Conservation (phyloP, 2,888 invertebrate genomes). For the Callosobruchus maculatus region DNA sequence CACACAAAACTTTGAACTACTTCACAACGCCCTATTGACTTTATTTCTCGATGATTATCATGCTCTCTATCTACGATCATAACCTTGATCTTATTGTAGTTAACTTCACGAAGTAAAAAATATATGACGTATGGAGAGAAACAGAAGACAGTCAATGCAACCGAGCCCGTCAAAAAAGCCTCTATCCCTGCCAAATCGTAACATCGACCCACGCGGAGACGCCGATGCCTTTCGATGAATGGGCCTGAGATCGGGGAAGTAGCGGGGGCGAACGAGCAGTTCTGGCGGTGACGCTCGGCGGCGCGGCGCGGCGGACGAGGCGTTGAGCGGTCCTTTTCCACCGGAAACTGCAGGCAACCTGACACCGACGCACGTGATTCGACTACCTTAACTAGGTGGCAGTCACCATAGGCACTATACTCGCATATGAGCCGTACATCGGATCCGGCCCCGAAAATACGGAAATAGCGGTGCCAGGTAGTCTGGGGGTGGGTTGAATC, state of each 20-base stretch:
- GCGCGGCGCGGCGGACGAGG: neutral
- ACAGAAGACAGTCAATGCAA: no score
- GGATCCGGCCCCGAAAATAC: neutral
- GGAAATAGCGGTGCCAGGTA: neutral
- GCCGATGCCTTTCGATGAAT: constrained; percentile 4
- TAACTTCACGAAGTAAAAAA: no score
- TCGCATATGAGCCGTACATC: neutral
- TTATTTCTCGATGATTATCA: no score
- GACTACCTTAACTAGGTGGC: constrained; percentile 29
- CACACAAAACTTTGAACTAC: no score
- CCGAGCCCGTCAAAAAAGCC: no score
- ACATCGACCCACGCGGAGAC: neutral
- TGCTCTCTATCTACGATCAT: no score
- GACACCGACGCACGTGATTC: constrained; percentile 39
- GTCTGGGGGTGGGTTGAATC: neutral
- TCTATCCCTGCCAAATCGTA: no score
- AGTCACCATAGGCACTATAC: constrained; percentile 4
- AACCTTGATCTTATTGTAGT: no score
- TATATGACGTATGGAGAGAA: no score
- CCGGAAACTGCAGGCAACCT: constrained; percentile 39
- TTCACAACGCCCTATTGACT: no score
- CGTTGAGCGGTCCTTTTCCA: constrained; percentile 12
- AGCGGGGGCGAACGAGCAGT: neutral
- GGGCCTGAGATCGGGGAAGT: neutral
- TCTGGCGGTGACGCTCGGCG: constrained; percentile 7